phyloP scores from a whole-genome alignment of 2,888 invertebrate genomes.

The Epinotia nisella region DNA sequence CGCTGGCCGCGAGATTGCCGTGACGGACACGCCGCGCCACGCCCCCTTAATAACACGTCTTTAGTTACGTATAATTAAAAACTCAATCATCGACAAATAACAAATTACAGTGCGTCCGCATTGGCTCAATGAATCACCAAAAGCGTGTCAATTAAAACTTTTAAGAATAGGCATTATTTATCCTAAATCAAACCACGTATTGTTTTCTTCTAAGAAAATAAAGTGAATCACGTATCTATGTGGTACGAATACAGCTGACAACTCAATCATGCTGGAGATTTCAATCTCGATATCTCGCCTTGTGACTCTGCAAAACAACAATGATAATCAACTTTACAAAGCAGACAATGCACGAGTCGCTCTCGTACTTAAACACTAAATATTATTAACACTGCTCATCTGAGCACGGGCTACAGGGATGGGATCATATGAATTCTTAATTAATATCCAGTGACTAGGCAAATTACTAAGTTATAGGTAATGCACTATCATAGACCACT shows the following conservation, averaged over 20 bases:
- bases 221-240: constrained; percentile 53
- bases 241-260: constrained; percentile 77
- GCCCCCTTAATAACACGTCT: constrained; percentile 76
- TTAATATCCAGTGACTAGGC: constrained; percentile 80
- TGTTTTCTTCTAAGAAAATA: constrained; percentile 70
- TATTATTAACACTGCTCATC: constrained; percentile 61
- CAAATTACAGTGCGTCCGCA: constrained; percentile 69
- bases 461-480: constrained; percentile 56
- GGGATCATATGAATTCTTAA: constrained; percentile 66
- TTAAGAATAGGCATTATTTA: constrained; percentile 66
- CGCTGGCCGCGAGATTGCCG: constrained; percentile 64
- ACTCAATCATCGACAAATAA: constrained; percentile 80
- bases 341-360: constrained; percentile 62
- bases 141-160: constrained; percentile 76
- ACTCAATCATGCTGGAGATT: constrained; percentile 68
- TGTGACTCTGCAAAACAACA: constrained; percentile 69
- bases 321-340: constrained; percentile 70
- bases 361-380: constrained; percentile 64
- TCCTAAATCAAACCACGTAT: constrained; percentile 66
- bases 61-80: constrained; percentile 82
- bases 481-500: constrained; percentile 58
- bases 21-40: constrained; percentile 72
- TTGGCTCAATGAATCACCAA: constrained; percentile 71
- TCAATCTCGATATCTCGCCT: constrained; percentile 72
- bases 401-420: constrained; percentile 64